Conservation (phyloP, 1,140 invertebrate genomes). For the Bemisia tabaci region DNA sequence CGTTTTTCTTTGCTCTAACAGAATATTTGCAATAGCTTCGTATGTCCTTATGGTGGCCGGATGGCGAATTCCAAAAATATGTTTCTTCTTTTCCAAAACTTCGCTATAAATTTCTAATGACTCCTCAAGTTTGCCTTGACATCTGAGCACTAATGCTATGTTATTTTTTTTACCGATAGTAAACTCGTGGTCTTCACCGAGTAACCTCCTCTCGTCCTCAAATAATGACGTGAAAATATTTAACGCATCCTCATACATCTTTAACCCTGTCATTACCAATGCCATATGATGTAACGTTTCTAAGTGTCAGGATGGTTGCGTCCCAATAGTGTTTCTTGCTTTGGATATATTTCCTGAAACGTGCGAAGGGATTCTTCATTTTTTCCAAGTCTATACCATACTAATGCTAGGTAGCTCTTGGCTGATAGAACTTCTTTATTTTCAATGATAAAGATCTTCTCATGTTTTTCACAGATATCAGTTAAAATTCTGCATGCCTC, state of each 20-base stretch:
- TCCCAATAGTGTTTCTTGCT: too few species aligned
- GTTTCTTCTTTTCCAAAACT: slow-evolving; percentile 13
- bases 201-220: not conserved
- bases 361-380: too few species aligned
- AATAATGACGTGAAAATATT: not conserved
- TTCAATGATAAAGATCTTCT: slow-evolving; percentile 18
- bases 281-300: not conserved
- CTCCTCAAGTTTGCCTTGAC: slow-evolving; percentile 20
- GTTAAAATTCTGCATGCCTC: slow-evolving; percentile 22
- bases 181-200: not conserved
- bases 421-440: slow-evolving; percentile 17
- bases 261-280: not conserved
- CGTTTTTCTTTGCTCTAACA: too few species aligned
- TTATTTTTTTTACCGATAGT: slow-evolving; percentile 11
- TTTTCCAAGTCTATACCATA: too few species aligned
- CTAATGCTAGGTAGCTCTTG: too few species aligned
- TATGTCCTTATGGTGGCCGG: not conserved
- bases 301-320: too few species aligned
- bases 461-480: slow-evolving; percentile 20
- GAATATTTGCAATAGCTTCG: too few species aligned
- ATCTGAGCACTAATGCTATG: slow-evolving; percentile 18
- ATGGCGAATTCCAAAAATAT: slow-evolving; percentile 19
- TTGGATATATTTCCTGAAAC: too few species aligned
- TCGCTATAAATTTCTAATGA: slow-evolving; percentile 16
- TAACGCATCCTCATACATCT: not conserved